Conservation (phyloP, 2,888 invertebrate genomes). For the Thalpophila matura region DNA sequence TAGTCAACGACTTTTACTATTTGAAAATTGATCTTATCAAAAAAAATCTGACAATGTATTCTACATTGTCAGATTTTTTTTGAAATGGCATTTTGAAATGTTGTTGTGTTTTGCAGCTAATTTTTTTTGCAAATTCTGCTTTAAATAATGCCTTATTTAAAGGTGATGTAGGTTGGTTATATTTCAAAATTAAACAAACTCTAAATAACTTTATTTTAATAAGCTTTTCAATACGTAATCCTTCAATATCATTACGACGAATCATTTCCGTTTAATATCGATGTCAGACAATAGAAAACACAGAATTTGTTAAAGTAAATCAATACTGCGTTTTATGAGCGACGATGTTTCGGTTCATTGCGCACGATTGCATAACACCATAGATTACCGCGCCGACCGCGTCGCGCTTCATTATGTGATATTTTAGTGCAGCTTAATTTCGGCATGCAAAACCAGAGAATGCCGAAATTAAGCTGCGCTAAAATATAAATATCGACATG, state of each 20-base stretch:
- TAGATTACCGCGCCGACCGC: no score
- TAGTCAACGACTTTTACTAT: slow-evolving; percentile 36
- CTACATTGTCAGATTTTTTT: not conserved
- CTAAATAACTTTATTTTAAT: slow-evolving; percentile 10
- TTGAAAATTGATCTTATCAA: slow-evolving; percentile 18
- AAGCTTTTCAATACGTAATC: slow-evolving; percentile 6
- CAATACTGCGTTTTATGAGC: slow-evolving; percentile 55
- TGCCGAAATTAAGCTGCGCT: no score
- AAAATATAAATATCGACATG: no score
- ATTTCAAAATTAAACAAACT: not conserved
- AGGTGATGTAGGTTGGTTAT: not conserved
- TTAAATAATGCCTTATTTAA: not conserved
- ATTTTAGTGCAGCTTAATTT: slow-evolving; percentile 1
- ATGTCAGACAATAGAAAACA: slow-evolving; percentile 51
- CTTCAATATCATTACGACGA: slow-evolving; percentile 30
- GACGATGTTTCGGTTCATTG: slow-evolving; percentile 57
- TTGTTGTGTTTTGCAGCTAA: not conserved
- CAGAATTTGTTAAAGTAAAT: slow-evolving; percentile 52
- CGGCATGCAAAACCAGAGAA: no score
- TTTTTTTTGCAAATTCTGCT: not conserved
- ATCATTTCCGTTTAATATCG: slow-evolving; percentile 24
- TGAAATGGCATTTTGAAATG: not conserved
- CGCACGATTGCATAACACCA: slow-evolving; percentile 57
- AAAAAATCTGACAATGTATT: not conserved
- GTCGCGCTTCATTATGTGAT: slow-evolving; percentile 6